Conservation (phyloP, 2,113 vertebrate species). For the Noturus placidus region DNA sequence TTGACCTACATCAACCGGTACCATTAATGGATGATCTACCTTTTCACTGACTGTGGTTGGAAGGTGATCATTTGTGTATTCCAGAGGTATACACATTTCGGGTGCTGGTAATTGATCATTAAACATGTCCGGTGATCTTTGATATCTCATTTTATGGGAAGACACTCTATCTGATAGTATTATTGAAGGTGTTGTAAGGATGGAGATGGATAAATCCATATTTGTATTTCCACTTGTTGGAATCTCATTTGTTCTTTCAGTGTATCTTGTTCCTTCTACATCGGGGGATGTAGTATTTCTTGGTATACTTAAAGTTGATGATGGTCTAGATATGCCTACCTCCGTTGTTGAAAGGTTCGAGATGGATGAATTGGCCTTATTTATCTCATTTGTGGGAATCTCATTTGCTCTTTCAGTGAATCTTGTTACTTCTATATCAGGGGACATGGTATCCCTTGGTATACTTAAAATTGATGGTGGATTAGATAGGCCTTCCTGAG, state of each 20-base stretch:
- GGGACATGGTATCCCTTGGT: slow-evolving; percentile 1
- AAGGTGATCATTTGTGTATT: slow-evolving; percentile 4
- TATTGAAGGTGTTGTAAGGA: not conserved
- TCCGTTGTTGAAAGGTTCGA: slow-evolving; percentile 12
- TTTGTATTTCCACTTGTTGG: not conserved
- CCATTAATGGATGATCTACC: slow-evolving; percentile 1
- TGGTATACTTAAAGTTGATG: not conserved
- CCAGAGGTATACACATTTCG: slow-evolving; percentile 9
- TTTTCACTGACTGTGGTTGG: slow-evolving; percentile 9
- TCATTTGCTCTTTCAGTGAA: not conserved
- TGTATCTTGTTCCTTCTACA: slow-evolving; percentile 25
- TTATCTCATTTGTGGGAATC: not conserved
- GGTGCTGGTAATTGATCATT: slow-evolving; percentile 6
- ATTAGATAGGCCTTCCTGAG: slow-evolving; percentile 6
- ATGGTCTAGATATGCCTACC: not conserved
- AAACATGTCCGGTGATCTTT: not conserved
- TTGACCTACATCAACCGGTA: not conserved
- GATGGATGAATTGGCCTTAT: slow-evolving; percentile 19
- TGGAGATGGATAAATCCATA: not conserved
- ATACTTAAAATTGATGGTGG: slow-evolving; percentile 1
- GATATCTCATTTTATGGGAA: slow-evolving; percentile 12
- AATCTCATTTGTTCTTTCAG: slow-evolving; percentile 4
- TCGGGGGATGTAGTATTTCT: slow-evolving; percentile 13
- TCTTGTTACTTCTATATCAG: slow-evolving; percentile 37
- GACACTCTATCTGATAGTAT: not conserved